Conservation (phyloP, 2,797 vertebrate species). For the Micropoecilia bifurca region DNA sequence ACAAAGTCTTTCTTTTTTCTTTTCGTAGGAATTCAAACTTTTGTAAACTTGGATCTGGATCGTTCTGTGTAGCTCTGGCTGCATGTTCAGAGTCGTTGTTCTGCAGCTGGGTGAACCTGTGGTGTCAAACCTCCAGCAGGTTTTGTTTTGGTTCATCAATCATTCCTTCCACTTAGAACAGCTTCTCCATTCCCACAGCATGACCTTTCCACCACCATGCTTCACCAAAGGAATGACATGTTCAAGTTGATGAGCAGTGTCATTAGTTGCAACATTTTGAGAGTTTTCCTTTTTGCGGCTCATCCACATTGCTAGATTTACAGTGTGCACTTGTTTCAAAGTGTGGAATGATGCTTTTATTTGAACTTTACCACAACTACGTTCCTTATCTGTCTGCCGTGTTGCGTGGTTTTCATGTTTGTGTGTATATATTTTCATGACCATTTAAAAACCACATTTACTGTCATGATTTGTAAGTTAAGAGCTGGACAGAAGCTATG, state of each 20-base stretch:
- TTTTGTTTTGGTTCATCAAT: not conserved
- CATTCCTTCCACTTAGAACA: not conserved
- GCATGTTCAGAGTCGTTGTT: not conserved
- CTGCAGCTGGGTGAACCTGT: not conserved
- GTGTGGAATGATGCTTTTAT: not conserved
- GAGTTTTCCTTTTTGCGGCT: not conserved
- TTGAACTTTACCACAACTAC: not conserved
- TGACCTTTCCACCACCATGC: not conserved
- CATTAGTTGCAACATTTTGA: too few relatives aligned
- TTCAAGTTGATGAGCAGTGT: not conserved
- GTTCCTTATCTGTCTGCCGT: not conserved
- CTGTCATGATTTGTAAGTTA: not conserved
- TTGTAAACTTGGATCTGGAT: not conserved
- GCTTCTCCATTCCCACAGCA: not conserved
- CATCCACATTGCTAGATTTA: not conserved
- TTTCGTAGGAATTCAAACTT: not conserved
- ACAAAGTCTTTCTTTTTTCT: too few relatives aligned
- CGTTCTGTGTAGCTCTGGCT: not conserved
- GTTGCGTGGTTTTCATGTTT: not conserved
- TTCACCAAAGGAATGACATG: not conserved
- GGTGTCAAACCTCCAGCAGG: not conserved
- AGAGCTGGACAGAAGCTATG: not conserved
- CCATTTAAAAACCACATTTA: not conserved
- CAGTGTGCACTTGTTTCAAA: not conserved
- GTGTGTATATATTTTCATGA: not conserved